These are phyloP conservation scores for Heliconius eleuchia DNA, from an alignment of 1,140 invertebrate species.

Conservation along the genomic window DNA sequence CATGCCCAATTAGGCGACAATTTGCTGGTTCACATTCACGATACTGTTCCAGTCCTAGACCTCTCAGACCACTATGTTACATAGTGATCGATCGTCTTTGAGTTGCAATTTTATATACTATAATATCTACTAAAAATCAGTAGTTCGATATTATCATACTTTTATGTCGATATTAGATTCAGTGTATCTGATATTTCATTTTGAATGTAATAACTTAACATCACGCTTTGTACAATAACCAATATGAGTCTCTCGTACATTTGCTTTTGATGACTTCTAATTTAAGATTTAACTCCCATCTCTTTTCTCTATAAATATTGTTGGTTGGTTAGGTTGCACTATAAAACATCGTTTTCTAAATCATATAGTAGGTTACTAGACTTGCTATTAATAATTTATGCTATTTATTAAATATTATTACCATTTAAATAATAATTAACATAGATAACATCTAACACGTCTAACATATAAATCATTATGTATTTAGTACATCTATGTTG, in stretches of 20 bases:
- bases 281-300: background rate
- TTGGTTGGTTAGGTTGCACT: background rate
- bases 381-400: too few relatives aligned
- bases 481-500: conserved; percentile 2
- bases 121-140: background rate
- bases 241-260: background rate
- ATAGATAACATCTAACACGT: background rate
- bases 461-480: background rate
- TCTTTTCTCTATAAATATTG: background rate
- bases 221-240: background rate
- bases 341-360: background rate
- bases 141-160: background rate
- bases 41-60: conserved; percentile 9
- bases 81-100: background rate
- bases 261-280: background rate
- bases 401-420: background rate
- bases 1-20: conserved; percentile 58
- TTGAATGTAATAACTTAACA: background rate
- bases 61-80: background rate
- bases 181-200: background rate
- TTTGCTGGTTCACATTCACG: conserved; percentile 41
- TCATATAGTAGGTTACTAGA: background rate
- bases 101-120: conserved; percentile 31
- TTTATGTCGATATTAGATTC: background rate
- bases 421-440: background rate